Conservation (phyloP, 1,140 invertebrate genomes). For the Psix sp. region DNA sequence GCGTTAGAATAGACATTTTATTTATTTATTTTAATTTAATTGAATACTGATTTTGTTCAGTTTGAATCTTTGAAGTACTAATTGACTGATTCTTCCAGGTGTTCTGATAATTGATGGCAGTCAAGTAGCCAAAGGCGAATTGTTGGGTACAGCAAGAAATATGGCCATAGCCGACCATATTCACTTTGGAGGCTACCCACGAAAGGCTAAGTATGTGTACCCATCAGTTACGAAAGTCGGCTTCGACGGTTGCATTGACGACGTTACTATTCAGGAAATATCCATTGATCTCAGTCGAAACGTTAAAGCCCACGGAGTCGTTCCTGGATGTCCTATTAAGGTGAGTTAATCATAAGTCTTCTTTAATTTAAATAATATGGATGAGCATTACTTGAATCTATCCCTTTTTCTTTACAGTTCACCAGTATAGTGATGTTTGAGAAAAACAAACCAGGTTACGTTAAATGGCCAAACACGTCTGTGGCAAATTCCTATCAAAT, state of each 20-base stretch:
- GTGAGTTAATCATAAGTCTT: no score
- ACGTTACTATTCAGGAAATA: slow-evolving; percentile 85
- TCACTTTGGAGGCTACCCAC: slow-evolving; percentile 92
- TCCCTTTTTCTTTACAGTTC: slow-evolving; percentile 70
- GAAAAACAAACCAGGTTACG: slow-evolving; percentile 80
- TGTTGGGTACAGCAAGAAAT: slow-evolving; percentile 65
- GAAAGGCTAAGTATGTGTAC: slow-evolving; percentile 79
- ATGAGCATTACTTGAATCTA: no score
- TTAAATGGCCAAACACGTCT: slow-evolving; percentile 80
- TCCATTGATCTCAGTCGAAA: slow-evolving; percentile 89
- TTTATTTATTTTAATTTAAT: no score
- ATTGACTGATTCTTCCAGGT: no score
- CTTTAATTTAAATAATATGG: no score
- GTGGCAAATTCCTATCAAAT: slow-evolving; percentile 82
- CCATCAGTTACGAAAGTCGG: slow-evolving; percentile 82
- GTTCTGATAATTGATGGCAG: slow-evolving; percentile 84
- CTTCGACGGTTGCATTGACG: slow-evolving; percentile 96
- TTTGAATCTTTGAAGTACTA: no score
- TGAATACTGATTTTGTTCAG: no score
- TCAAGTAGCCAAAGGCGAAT: slow-evolving; percentile 69
- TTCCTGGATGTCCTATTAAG: slow-evolving; percentile 89
- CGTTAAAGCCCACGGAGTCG: slow-evolving; percentile 86
- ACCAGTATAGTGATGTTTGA: slow-evolving; percentile 81
- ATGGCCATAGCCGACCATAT: slow-evolving; percentile 82
- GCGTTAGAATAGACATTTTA: no score